Evolutionary conservation across 2,888 invertebrate genomes (phyloP).

Genomic region (Salticus scenicus): DNA sequence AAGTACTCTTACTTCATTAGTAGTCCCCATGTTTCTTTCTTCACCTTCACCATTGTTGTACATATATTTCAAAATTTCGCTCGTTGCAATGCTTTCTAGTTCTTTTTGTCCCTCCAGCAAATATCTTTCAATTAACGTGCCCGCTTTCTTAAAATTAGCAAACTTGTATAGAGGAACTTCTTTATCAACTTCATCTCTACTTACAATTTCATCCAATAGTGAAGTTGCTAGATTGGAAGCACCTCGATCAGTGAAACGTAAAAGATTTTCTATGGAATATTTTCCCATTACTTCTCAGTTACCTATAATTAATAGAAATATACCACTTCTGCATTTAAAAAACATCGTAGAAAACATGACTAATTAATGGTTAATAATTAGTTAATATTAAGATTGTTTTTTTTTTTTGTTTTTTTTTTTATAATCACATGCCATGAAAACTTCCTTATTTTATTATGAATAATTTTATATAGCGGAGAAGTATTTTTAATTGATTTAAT

Average conservation of each 20-base stretch:
- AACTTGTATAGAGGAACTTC: conserved; percentile 41
- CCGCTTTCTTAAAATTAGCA: conserved; percentile 59
- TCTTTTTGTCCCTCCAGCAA: conserved; percentile 60
- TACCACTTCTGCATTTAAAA: too few species aligned
- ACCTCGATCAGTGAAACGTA: conserved; percentile 51
- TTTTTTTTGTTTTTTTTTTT: too few species aligned
- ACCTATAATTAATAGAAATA: too few species aligned
- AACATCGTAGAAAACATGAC: too few species aligned
- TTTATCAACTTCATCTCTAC: conserved; percentile 55
- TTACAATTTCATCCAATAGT: conserved; percentile 64
- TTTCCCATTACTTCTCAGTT: conserved; percentile 41
- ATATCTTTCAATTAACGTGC: conserved; percentile 54
- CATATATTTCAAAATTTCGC: conserved; percentile 55
- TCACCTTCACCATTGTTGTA: conserved; percentile 56
- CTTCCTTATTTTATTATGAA: too few species aligned
- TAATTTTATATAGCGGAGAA: too few species aligned
- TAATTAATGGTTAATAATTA: too few species aligned
- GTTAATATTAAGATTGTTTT: too few species aligned
- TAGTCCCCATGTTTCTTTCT: neutral
- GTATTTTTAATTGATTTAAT: too few species aligned
- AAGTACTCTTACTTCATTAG: conserved; percentile 7
- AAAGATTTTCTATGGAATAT: conserved; percentile 50
- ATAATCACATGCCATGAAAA: too few species aligned
- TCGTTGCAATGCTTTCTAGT: conserved; percentile 49
- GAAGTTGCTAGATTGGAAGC: conserved; percentile 62